These are phyloP conservation scores for Ascaphus truei DNA, from an alignment of 2,113 vertebrate species.

Conservation along the genomic window DNA sequence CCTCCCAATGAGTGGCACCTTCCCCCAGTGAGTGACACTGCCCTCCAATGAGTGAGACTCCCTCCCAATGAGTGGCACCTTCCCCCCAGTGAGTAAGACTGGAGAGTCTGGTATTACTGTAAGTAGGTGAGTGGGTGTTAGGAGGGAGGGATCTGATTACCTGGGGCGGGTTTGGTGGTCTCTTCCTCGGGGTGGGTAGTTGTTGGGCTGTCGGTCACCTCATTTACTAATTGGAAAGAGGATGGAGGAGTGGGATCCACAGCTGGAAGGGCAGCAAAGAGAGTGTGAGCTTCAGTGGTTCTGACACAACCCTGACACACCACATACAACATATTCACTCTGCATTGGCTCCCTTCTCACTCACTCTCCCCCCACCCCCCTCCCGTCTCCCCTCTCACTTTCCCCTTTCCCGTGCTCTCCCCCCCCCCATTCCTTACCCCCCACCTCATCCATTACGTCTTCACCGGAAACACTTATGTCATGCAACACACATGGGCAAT, in stretches of 20 bases:
- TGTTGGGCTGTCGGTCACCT: background rate
- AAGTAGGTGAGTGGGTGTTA: no score
- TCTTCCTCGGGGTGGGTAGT: background rate
- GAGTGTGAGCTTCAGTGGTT: background rate
- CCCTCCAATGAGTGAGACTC: no score
- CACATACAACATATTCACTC: background rate
- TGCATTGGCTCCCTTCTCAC: background rate
- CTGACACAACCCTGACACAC: background rate
- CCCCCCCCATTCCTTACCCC: background rate
- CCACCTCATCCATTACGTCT: background rate
- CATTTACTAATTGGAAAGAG: no score
- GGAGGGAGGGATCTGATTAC: no score
- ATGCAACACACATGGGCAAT: slow-evolving; percentile 9
- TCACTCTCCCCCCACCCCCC: background rate
- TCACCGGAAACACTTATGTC: background rate
- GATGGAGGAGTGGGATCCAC: background rate
- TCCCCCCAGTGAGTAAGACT: no score
- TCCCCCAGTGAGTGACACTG: no score
- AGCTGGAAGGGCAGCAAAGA: background rate
- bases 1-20: no score
- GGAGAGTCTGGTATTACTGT: no score
- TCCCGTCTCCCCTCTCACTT: background rate
- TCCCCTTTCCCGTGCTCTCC: background rate
- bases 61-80: no score
- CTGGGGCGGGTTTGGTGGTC: background rate